Base-by-base conservation (phyloP, 2,888 invertebrate genomes). In the Drosophila testacea region DNA sequence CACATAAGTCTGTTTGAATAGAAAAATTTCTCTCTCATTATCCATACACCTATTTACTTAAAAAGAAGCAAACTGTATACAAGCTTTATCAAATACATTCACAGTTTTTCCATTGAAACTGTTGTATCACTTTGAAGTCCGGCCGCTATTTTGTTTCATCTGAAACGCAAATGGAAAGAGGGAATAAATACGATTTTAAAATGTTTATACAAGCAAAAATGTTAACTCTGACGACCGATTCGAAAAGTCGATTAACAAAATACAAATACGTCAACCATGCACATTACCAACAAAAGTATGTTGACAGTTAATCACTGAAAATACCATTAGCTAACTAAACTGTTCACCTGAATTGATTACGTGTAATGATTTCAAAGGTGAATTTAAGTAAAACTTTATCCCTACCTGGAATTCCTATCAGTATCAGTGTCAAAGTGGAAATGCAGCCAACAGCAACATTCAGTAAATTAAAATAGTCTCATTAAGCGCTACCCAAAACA, bases 401-500 rank as follows among this genome's bases (percentile, higher is more conserved):
- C 30, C 32, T 9, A 1, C n/a, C 27, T 38, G n/a, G n/a, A 1
- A 4, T 16, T 22, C 10, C 36, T 56, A 11, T 42, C 13, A 0
- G 10, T 44, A 56, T 46, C n/a, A 34, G 10, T 57, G 46, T 61
- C 44, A 36, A 22, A 44, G 52, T 11, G 55, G 32, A 42, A 62
- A 22, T 54, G 50, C 71, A 60, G 22, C 47, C 50, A 55, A 59
- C 57, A 42, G 11, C 50, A 55, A 59, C 57, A 42, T 13, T 61
- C 52, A 42, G 55, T 69, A 69, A 87, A 89, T 87, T 83, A 89
- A 89, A 83, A 71, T 68, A 79, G 66, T 69, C 89, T 68, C 87
- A 89, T 89, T 87, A 81, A 71, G 65, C 57, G 73, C 69, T 56
- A 84, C 66, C 70, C 73, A 48, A 60, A 83, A 81, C 79, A 72